Conservation (phyloP, 2,797 vertebrate species). For the Mormyrus proboscirostris region DNA sequence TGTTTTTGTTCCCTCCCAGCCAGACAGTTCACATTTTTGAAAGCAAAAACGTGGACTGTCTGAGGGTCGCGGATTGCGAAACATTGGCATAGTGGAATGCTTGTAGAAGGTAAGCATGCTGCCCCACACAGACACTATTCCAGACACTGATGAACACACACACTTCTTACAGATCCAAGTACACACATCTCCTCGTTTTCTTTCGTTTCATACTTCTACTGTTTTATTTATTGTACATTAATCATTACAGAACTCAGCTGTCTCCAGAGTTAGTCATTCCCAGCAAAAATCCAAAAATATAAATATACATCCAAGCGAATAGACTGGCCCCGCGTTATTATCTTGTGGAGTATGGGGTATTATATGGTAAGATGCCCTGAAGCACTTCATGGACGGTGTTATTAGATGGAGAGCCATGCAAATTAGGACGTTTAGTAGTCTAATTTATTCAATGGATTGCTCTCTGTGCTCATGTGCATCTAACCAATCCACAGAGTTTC, state of each 20-base stretch:
- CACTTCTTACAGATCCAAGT: neutral
- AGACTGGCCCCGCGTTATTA: neutral
- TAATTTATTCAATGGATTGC: slow-evolving; percentile 3
- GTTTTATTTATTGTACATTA: neutral
- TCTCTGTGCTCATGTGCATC: neutral
- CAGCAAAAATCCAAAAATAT: neutral
- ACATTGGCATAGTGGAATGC: neutral
- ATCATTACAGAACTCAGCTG: neutral
- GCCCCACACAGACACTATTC: neutral
- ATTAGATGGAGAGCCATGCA: slow-evolving; percentile 16
- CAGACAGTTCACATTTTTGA: neutral
- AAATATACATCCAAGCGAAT: neutral
- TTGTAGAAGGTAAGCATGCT: neutral
- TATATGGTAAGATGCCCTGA: neutral
- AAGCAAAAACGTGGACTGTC: neutral
- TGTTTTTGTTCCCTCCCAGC: neutral
- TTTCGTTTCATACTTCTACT: neutral
- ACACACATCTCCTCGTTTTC: neutral
- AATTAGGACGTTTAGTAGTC: slow-evolving; percentile 14
- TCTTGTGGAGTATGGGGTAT: neutral
- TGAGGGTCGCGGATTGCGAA: neutral
- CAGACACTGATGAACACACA: neutral
- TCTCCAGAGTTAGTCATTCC: neutral
- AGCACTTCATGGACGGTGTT: neutral
- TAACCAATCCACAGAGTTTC: slow-evolving; percentile 12